Evolutionary conservation across 2,888 invertebrate genomes (phyloP).

Genomic region (Yponomeuta plumbellus): DNA sequence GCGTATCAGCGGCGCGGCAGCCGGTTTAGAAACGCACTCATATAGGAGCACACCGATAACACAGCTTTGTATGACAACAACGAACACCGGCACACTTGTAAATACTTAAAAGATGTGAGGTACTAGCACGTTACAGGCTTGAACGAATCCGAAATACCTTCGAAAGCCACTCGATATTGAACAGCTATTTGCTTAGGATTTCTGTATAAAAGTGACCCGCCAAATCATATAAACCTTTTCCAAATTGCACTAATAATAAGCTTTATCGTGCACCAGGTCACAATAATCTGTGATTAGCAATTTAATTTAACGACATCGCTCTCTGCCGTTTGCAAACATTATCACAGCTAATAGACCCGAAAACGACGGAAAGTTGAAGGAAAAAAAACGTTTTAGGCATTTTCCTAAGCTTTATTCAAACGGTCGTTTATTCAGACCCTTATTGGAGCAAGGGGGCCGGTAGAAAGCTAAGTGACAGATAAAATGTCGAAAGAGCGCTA

Average conservation of each 20-base stretch:
- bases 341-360: neutral
- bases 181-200: too few relatives aligned
- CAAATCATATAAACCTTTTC: too few relatives aligned
- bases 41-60: neutral
- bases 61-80: neutral
- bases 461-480: neutral
- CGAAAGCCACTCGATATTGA: too few relatives aligned
- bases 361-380: neutral
- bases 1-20: neutral
- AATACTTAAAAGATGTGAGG: neutral
- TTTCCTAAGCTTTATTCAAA: neutral
- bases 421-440: slow-evolving; percentile 1
- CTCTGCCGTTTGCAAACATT: neutral
- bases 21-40: neutral
- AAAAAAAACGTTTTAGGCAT: neutral
- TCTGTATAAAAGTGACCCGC: too few relatives aligned
- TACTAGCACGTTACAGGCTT: neutral
- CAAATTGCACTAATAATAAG: too few relatives aligned
- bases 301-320: neutral
- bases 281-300: neutral
- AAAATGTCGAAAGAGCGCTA: neutral
- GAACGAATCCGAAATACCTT: too few relatives aligned
- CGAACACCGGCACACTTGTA: neutral
- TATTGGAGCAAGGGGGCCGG: neutral
- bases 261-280: too few relatives aligned